Evolutionary conservation across 2,113 vertebrate genomes (phyloP), one percentile per base, ranked within the genome.

Genomic region (Alligator mississippiensis): DNA sequence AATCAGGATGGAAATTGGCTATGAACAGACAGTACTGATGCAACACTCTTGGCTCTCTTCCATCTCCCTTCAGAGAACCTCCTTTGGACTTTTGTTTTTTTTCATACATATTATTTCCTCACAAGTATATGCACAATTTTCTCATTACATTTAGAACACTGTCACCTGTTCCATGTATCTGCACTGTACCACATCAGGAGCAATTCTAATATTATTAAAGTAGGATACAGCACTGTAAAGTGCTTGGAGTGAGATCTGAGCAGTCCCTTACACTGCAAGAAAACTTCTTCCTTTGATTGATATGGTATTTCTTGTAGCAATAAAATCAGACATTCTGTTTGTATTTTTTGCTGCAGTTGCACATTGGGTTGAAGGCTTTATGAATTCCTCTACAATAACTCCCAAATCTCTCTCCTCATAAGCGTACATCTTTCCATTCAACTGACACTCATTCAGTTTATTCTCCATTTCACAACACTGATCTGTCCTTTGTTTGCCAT

Each of bases 261-360:
- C 13, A 70, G 34, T 90, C 76, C 85, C 86, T 93, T 81, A 77
- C 24, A 77, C 21, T 80, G 25, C 61, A 83, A 92, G 38, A n/a
- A 85, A 82, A 72, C 19, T 64, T 91, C 88, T 58, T 64, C 30
- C 60, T 86, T 90, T 91, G 78, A 93, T 66, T 94, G 83, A 91
- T 57, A 34, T 77, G 28, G 12, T 30, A 85, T 80, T 92, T 92
- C 82, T n/a, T 63, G 66, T 64, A 79, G 17, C 13, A 59, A 91
- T 64, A 59, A 62, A 91, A 88, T 83, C 19, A 80, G 87, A 68
- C 19, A 58, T 76, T 85, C 87, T 55, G 4, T 24, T 87, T 89
- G 75, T 47, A 60, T 75, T 81, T 72, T 75, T 72, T 77, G 18
- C 55, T 92, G 66, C 9, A 28, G 25, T 28, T n/a, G 16, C 55